phyloP scores from a whole-genome alignment of 2,113 vertebrate genomes.

The Microcebus griseorufus region DNA sequence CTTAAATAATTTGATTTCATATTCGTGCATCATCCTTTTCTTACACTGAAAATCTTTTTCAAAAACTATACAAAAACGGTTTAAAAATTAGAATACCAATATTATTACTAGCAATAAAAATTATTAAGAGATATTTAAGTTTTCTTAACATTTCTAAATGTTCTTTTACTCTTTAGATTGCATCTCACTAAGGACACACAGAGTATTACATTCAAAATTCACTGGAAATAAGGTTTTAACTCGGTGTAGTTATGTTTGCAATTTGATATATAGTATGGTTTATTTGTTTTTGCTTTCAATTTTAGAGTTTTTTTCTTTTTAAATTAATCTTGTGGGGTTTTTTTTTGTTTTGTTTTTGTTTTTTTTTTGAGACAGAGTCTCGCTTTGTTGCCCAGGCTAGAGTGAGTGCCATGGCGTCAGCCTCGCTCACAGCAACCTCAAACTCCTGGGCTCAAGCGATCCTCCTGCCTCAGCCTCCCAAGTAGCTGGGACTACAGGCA shows the following conservation, averaged over 20 bases:
- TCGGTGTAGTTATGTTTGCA: neutral
- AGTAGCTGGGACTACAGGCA: too few relatives aligned
- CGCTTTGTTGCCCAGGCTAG: too few relatives aligned
- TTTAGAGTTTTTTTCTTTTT: neutral
- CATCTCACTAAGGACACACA: neutral
- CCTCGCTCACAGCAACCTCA: too few relatives aligned
- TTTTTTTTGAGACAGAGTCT: too few relatives aligned
- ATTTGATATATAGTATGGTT: neutral
- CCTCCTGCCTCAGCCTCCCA: too few relatives aligned
- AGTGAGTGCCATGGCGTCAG: too few relatives aligned
- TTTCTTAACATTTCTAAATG: neutral
- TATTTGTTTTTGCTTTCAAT: slow-evolving; percentile 13
- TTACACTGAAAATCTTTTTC: neutral
- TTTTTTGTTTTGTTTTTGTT: too few relatives aligned
- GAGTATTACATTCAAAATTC: neutral
- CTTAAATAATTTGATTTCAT: neutral
- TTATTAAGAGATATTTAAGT: neutral
- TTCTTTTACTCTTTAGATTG: neutral
- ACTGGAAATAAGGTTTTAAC: neutral
- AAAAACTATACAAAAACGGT: neutral
- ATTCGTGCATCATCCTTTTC: neutral
- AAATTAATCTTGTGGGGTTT: too few relatives aligned
- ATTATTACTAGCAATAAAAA: neutral
- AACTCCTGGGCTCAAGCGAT: too few relatives aligned
- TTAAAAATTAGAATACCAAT: neutral